Percentiles rank a stretch among this genome's conserved stretches.
Evolutionary conservation across 2,113 vertebrate species (phyloP).

Genomic region (Macrotis lagotis): DNA sequence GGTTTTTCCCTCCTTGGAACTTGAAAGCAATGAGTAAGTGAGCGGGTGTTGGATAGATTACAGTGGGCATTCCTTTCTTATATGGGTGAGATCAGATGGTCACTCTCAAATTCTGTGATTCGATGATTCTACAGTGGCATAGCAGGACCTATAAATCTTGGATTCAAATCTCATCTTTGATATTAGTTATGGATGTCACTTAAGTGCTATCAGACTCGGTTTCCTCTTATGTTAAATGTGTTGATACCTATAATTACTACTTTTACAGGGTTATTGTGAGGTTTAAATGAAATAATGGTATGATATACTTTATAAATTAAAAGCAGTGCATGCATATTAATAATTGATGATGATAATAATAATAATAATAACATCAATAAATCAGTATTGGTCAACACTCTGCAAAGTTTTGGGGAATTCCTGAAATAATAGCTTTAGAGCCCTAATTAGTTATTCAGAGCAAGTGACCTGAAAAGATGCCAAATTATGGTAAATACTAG

Average conservation of each 20-base stretch:
- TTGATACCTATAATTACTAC: not conserved
- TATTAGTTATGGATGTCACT: not conserved
- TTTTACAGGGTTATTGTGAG: not conserved
- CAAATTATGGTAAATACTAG: conserved; percentile 69
- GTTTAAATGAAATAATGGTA: not conserved
- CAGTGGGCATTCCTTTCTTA: not conserved
- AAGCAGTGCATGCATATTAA: not conserved
- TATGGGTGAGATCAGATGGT: not conserved
- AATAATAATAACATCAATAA: not conserved
- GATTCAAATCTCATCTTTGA: not conserved
- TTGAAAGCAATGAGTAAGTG: not conserved
- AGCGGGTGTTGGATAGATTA: not conserved
- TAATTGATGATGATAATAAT: not conserved
- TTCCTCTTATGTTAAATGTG: not conserved
- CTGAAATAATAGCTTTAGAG: conserved; percentile 50
- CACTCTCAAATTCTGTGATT: not conserved
- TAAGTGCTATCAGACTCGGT: not conserved
- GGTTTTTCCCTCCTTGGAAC: no score
- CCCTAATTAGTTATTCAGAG: conserved; percentile 63
- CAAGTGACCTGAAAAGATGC: conserved; percentile 67
- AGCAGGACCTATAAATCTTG: not conserved
- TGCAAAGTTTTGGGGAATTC: conserved; percentile 33
- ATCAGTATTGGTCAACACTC: conserved; percentile 22
- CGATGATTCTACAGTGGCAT: not conserved
- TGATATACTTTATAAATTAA: not conserved